Percentiles rank a stretch among this genome's conserved stretches.
phyloP scores from a whole-genome alignment of 2,797 vertebrate species.

The Macropus fuliginosus region DNA sequence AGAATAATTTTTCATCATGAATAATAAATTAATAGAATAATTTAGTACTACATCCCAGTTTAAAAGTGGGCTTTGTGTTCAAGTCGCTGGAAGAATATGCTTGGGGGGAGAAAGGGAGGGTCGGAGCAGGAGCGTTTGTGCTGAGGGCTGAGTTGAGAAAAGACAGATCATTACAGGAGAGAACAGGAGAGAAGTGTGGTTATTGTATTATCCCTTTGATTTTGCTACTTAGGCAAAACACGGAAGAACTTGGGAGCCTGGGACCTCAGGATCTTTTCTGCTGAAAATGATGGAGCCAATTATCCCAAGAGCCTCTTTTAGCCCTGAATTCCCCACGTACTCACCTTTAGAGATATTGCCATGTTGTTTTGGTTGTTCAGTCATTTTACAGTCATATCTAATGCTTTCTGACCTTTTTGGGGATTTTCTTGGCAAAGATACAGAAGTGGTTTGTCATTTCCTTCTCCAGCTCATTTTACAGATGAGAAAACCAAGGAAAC shows the following conservation, averaged over 20 bases:
- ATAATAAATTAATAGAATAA: slow-evolving; percentile 83
- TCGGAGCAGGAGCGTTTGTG: no score
- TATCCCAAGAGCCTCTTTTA: background rate
- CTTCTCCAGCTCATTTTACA: background rate
- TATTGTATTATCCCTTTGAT: background rate
- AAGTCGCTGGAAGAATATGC: slow-evolving; percentile 50
- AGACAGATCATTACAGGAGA: fast-evolving
- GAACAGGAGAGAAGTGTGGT: background rate
- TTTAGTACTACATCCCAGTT: slow-evolving; percentile 65
- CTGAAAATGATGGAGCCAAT: background rate
- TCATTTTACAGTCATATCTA: background rate
- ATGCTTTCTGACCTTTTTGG: background rate
- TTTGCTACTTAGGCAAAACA: background rate
- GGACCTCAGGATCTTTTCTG: background rate
- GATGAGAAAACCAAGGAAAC: background rate
- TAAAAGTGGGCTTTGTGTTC: slow-evolving; percentile 75
- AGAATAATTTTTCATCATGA: slow-evolving; percentile 84
- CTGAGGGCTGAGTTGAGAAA: no score
- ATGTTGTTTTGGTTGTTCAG: background rate
- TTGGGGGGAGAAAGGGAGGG: background rate
- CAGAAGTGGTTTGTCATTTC: background rate
- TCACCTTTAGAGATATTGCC: background rate
- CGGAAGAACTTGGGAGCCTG: background rate
- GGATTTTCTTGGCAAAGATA: background rate
- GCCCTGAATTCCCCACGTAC: background rate